phyloP scores from a whole-genome alignment of 2,888 invertebrate genomes.

The Acleris literana region DNA sequence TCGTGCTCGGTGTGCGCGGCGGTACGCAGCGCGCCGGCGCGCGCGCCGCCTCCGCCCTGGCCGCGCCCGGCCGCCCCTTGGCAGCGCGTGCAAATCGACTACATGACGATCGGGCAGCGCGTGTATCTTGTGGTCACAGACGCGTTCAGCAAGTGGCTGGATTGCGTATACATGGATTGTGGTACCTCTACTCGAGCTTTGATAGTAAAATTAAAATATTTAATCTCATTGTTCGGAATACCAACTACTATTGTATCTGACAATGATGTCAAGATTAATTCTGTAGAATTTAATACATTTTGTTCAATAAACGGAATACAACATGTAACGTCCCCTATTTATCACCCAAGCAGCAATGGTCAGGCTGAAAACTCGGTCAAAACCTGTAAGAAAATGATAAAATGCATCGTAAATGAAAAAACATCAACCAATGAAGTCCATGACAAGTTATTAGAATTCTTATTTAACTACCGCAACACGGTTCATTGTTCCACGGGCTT shows the following conservation, averaged over 20 bases:
- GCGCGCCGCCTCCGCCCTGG: slow-evolving; percentile 33
- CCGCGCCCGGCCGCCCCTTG: slow-evolving; percentile 34
- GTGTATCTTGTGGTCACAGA: slow-evolving; percentile 11
- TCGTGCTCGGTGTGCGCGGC: slow-evolving; percentile 17
- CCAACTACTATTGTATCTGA: slow-evolving; percentile 41
- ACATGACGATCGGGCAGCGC: slow-evolving; percentile 33
- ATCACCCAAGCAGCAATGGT: slow-evolving; percentile 36
- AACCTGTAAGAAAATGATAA: slow-evolving; percentile 23
- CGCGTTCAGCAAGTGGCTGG: slow-evolving; percentile 18
- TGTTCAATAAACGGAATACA: slow-evolving; percentile 40
- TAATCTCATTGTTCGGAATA: slow-evolving; percentile 22
- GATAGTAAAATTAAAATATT: slow-evolving; percentile 5
- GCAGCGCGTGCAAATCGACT: slow-evolving; percentile 41
- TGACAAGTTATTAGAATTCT: slow-evolving; percentile 15
- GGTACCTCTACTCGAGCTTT: slow-evolving; percentile 13
- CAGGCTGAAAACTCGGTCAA: slow-evolving; percentile 38
- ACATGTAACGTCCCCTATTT: slow-evolving; percentile 41
- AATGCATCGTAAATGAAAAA: slow-evolving; percentile 11
- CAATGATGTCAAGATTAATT: slow-evolving; percentile 41
- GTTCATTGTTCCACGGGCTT: slow-evolving; percentile 7
- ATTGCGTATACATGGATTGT: slow-evolving; percentile 34
- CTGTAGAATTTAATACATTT: slow-evolving; percentile 36
- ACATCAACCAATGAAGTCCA: background rate
- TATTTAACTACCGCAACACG: slow-evolving; percentile 16
- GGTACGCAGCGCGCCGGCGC: slow-evolving; percentile 19